Percentiles rank a stretch among this genome's conserved stretches.
phyloP scores from a whole-genome alignment of 1,140 invertebrate genomes.

The Drosophila willistoni region DNA sequence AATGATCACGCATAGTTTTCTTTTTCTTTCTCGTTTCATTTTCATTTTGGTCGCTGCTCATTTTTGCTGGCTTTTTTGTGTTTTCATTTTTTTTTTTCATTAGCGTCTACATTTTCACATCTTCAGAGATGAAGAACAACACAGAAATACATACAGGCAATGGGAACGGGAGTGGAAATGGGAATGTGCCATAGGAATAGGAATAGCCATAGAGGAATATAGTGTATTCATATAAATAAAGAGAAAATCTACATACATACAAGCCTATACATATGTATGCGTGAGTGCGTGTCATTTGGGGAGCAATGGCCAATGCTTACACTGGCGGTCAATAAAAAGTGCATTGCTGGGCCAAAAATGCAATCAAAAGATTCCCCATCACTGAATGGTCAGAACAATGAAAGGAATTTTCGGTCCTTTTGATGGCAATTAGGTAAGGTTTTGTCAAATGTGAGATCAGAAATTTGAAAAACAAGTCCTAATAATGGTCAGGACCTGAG shows the following conservation, averaged over 20 bases:
- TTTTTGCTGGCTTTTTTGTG: conserved; percentile 49
- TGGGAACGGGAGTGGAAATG: conserved; percentile 14
- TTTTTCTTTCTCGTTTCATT: conserved; percentile 17
- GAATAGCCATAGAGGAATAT: not conserved
- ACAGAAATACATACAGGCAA: conserved; percentile 17
- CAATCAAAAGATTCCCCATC: too few relatives aligned
- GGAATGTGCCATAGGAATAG: conserved; percentile 21
- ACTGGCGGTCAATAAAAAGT: conserved; percentile 39
- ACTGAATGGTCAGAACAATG: too few relatives aligned
- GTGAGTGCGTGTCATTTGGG: conserved; percentile 34
- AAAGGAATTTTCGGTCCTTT: too few relatives aligned
- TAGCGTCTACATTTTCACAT: conserved; percentile 74
- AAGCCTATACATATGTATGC: conserved; percentile 17
- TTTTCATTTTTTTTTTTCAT: conserved; percentile 35
- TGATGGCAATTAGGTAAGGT: too few relatives aligned
- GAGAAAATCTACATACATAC: not conserved
- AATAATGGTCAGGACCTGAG: too few relatives aligned
- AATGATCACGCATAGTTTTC: conserved; percentile 56
- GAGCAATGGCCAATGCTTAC: conserved; percentile 26
- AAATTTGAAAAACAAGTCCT: too few relatives aligned
- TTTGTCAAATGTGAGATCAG: too few relatives aligned
- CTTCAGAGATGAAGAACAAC: conserved; percentile 42
- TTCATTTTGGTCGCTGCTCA: conserved; percentile 41
- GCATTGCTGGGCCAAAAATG: not conserved
- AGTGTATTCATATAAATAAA: not conserved